These are phyloP conservation scores for Antigone vipio DNA, from an alignment of 2,113 vertebrate species.

Conservation along the genomic window DNA sequence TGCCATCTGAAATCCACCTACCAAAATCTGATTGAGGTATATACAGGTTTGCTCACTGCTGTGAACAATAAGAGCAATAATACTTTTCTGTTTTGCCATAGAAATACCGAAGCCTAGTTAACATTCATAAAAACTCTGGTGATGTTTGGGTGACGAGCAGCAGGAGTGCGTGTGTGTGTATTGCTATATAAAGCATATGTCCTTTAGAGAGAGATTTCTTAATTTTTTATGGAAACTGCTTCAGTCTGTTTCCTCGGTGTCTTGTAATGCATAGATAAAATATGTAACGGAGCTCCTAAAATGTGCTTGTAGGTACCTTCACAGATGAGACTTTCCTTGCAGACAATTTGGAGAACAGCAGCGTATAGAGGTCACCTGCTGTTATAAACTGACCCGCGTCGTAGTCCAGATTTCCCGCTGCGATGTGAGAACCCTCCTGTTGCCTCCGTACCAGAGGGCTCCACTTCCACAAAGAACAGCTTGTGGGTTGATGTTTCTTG, in stretches of 20 bases:
- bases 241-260: conserved; percentile 14
- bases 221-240: conserved; percentile 23
- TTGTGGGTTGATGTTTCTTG: not conserved
- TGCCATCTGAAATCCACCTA: not conserved
- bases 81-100: not conserved
- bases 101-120: not conserved
- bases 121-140: not conserved
- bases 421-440: not conserved
- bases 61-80: not conserved
- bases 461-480: not conserved
- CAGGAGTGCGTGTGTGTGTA: not conserved
- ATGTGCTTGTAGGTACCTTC: not conserved
- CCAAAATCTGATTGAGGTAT: not conserved
- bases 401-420: not conserved
- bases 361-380: not conserved
- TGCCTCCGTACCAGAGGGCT: not conserved
- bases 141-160: conserved; percentile 1
- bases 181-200: conserved; percentile 1
- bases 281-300: not conserved
- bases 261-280: not conserved
- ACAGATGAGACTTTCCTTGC: not conserved
- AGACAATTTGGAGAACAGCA: not conserved
- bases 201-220: not conserved
- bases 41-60: not conserved
- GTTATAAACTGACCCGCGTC: not conserved